Evolutionary conservation across 2,888 invertebrate species (phyloP).

Genomic region (Abrostola triplasia): DNA sequence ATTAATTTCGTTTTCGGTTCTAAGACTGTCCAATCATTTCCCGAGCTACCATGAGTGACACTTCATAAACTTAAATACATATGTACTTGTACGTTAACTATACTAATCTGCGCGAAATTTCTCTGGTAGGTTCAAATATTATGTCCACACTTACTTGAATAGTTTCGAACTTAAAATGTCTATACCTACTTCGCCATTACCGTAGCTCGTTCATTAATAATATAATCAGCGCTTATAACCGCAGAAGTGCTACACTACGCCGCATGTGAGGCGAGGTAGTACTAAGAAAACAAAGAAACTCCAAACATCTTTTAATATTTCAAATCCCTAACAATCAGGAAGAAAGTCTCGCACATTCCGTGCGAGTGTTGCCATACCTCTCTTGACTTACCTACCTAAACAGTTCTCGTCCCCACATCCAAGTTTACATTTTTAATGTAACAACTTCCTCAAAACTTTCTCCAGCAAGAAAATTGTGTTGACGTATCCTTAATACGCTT

Average conservation of each 20-base stretch:
- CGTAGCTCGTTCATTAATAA: neutral
- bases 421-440: slow-evolving; percentile 47
- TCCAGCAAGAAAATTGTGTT: slow-evolving; percentile 42
- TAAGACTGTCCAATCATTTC: no score
- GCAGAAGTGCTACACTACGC: slow-evolving; percentile 2
- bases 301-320: slow-evolving; percentile 25
- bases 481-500: slow-evolving; percentile 43
- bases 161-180: neutral
- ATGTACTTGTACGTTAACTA: no score
- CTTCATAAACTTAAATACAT: no score
- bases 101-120: no score
- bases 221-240: neutral
- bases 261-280: neutral
- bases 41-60: no score
- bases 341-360: slow-evolving; percentile 8
- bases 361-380: slow-evolving; percentile 17
- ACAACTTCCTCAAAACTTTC: slow-evolving; percentile 41
- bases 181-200: neutral
- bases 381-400: slow-evolving; percentile 28
- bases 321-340: slow-evolving; percentile 12
- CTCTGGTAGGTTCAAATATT: no score
- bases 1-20: no score
- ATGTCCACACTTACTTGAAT: no score
- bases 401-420: slow-evolving; percentile 20
- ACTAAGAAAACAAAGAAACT: slow-evolving; percentile 1